These are phyloP conservation scores for Polydrusus cervinus DNA, from an alignment of 2,888 invertebrate species.

Conservation along the genomic window DNA sequence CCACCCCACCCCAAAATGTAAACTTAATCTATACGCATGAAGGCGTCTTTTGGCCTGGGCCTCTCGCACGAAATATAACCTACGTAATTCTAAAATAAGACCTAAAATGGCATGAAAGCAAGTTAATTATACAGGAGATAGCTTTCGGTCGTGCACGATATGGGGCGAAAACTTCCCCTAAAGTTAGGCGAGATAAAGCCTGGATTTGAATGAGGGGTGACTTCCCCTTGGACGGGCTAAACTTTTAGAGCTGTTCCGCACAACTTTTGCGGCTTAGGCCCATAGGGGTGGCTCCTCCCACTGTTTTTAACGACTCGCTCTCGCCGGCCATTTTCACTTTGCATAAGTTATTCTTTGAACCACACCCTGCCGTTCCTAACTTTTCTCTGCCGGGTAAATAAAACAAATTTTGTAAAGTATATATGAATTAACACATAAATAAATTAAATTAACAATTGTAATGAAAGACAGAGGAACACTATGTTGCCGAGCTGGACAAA, in stretches of 20 bases:
- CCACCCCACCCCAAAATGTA: slow-evolving; percentile 45
- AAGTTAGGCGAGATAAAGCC: slow-evolving; percentile 64
- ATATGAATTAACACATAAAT: slow-evolving; percentile 59
- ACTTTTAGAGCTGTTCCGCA: slow-evolving; percentile 71
- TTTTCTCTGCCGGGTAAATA: slow-evolving; percentile 56
- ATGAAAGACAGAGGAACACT: slow-evolving; percentile 57
- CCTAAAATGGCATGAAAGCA: slow-evolving; percentile 67
- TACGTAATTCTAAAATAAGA: slow-evolving; percentile 67
- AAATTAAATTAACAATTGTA: slow-evolving; percentile 61
- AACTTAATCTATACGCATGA: slow-evolving; percentile 67
- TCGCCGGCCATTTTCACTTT: slow-evolving; percentile 71
- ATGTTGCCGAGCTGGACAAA: slow-evolving; percentile 43
- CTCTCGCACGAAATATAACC: slow-evolving; percentile 55
- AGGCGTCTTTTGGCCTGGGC: slow-evolving; percentile 65
- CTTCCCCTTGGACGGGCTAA: slow-evolving; percentile 65
- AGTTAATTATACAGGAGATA: slow-evolving; percentile 71
- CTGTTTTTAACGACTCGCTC: slow-evolving; percentile 68
- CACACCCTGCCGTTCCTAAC: slow-evolving; percentile 64
- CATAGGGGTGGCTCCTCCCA: slow-evolving; percentile 69
- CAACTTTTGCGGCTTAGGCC: slow-evolving; percentile 71
- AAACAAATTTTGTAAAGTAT: slow-evolving; percentile 58
- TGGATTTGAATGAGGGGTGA: slow-evolving; percentile 63
- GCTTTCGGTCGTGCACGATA: slow-evolving; percentile 65
- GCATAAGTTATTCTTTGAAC: slow-evolving; percentile 70
- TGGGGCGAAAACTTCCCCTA: slow-evolving; percentile 65